Percentiles rank a stretch among this genome's conserved stretches.
These are phyloP conservation scores for Drosophila punjabiensis DNA, from an alignment of 1,140 invertebrate species.

Conservation along the genomic window DNA sequence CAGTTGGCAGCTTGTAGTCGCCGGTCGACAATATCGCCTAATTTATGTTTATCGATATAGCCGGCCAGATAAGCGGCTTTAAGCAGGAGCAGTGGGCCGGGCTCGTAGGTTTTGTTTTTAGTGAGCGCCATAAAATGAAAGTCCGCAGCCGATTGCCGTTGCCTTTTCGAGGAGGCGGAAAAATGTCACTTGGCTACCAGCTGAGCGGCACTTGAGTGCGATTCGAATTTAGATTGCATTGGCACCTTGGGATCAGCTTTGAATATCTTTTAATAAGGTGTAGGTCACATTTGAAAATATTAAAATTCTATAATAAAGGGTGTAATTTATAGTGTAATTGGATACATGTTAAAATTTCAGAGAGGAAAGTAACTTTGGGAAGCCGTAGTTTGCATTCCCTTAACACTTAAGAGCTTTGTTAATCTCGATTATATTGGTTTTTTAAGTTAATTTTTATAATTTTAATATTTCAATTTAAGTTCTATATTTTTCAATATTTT, in stretches of 20 bases:
- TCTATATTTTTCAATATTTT: no score
- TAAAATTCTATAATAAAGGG: background rate
- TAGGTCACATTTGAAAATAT: background rate
- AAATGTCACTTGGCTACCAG: slow-evolving; percentile 34
- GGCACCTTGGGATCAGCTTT: slow-evolving; percentile 5
- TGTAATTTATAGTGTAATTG: background rate
- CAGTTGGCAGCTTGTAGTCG: slow-evolving; percentile 40
- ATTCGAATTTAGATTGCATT: slow-evolving; percentile 9
- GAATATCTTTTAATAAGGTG: background rate
- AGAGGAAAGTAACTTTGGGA: no score
- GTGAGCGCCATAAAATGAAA: slow-evolving; percentile 69
- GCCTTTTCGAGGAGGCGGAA: slow-evolving; percentile 18
- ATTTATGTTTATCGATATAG: slow-evolving; percentile 83
- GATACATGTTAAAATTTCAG: background rate
- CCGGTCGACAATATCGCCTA: slow-evolving; percentile 68
- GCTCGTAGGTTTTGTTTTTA: slow-evolving; percentile 77
- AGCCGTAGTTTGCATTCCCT: no score
- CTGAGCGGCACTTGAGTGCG: slow-evolving; percentile 15
- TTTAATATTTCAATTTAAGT: no score
- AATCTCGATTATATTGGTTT: no score
- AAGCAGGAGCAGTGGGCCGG: slow-evolving; percentile 46
- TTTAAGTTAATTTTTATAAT: no score
- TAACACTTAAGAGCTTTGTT: no score
- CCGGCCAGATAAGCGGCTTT: slow-evolving; percentile 69
- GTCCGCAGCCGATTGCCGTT: slow-evolving; percentile 31